Evolutionary conservation across 2,888 invertebrate genomes (phyloP).

Genomic region (Therioaphis trifolii): DNA sequence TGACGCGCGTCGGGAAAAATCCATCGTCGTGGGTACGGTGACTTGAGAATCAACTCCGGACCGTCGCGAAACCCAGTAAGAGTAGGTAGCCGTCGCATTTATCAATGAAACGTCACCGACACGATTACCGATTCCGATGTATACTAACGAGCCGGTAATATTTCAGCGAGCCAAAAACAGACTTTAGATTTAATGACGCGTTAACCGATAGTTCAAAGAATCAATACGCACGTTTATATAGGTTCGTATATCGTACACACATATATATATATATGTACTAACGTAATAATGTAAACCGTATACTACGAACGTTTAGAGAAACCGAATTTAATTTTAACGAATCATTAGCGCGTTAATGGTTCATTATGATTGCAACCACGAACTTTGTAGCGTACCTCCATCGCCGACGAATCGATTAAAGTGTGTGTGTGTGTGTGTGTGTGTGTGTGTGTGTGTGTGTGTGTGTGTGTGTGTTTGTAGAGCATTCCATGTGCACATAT

Average conservation of each 20-base stretch:
- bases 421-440: background rate
- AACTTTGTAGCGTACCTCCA: background rate
- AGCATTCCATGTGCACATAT: no score
- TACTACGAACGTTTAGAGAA: no score
- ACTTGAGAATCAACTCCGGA: no score
- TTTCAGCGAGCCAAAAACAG: constrained; percentile 38
- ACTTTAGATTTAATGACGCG: constrained; percentile 4
- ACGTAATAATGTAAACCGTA: no score
- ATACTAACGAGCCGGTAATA: constrained; percentile 4
- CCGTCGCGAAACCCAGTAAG: background rate
- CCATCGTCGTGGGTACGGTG: no score
- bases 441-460: no score
- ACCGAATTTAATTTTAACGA: constrained; percentile 35
- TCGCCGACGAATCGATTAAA: no score
- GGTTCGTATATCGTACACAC: background rate
- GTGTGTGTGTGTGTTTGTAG: no score
- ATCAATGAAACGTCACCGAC: constrained; percentile 14
- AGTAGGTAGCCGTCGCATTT: no score
- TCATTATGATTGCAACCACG: constrained; percentile 17
- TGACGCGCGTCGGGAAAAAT: no score
- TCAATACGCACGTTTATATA: background rate
- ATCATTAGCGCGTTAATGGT: constrained; percentile 25
- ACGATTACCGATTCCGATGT: background rate
- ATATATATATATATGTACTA: constrained; percentile 1
- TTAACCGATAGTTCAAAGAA: constrained; percentile 24